These are phyloP conservation scores for Eira barbara DNA, from an alignment of 2,113 vertebrate species.

Conservation along the genomic window DNA sequence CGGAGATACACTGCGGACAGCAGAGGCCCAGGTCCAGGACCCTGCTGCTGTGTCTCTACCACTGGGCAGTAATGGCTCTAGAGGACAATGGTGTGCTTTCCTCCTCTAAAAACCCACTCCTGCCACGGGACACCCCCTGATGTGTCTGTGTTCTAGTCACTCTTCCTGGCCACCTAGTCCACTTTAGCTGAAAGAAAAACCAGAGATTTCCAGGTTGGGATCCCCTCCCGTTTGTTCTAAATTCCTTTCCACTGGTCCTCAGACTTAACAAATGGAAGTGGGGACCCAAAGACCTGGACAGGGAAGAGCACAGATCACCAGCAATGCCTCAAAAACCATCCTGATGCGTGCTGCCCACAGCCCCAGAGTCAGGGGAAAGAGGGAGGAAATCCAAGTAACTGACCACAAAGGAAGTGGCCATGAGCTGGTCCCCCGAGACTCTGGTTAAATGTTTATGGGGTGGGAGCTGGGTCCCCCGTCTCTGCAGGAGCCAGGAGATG, in stretches of 20 bases:
- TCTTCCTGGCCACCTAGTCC: no score
- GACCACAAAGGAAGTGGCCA: not conserved
- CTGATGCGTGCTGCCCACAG: no score
- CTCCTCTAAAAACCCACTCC: not conserved
- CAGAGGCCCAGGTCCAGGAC: not conserved
- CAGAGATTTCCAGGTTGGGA: not conserved
- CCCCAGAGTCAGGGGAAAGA: not conserved
- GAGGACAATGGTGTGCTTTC: not conserved
- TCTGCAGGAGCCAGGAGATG: not conserved
- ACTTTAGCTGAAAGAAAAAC: not conserved
- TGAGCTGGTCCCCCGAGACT: not conserved
- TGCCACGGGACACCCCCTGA: not conserved
- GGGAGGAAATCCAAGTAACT: not conserved
- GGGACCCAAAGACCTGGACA: not conserved
- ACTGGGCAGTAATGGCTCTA: no score
- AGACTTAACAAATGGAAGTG: not conserved
- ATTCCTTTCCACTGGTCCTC: not conserved
- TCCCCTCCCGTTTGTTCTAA: not conserved
- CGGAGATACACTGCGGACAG: accelerated
- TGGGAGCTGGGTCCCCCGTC: not conserved
- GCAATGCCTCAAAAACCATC: not conserved
- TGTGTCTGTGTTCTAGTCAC: accelerated
- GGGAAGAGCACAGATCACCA: not conserved
- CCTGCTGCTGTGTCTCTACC: not conserved
- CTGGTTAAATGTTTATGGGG: not conserved